These are phyloP conservation scores for Scaptomyza polygonia DNA, from an alignment of 2,888 invertebrate genomes.

Conservation along the genomic window DNA sequence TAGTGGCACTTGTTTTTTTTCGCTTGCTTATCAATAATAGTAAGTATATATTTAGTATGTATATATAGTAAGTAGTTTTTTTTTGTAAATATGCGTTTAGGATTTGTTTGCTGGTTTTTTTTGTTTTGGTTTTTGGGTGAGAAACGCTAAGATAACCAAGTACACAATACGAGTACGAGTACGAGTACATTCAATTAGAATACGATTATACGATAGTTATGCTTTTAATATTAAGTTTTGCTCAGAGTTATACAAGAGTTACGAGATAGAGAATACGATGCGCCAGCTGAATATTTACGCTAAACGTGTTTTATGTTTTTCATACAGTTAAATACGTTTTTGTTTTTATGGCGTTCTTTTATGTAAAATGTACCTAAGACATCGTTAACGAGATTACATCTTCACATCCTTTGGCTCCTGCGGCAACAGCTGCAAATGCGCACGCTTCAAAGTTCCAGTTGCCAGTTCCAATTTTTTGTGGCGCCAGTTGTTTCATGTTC, in stretches of 20 bases:
- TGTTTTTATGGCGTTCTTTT: conserved; percentile 35
- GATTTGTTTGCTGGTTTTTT: conserved; percentile 20
- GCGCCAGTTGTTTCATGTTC: conserved; percentile 15
- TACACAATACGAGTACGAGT: conserved; percentile 66
- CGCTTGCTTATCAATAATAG: conserved; percentile 27
- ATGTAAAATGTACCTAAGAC: conserved; percentile 64
- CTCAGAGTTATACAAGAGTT: conserved; percentile 68
- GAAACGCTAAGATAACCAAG: conserved; percentile 68
- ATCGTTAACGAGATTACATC: conserved; percentile 37
- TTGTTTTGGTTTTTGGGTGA: conserved; percentile 48
- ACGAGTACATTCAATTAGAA: conserved; percentile 67
- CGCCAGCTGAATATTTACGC: conserved; percentile 68
- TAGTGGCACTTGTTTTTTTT: conserved; percentile 18
- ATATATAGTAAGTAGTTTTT: conserved; percentile 12
- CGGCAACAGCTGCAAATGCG: conserved; percentile 42
- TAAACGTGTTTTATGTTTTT: conserved; percentile 65
- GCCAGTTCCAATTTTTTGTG: background rate
- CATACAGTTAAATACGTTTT: conserved; percentile 52
- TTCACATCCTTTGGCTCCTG: conserved; percentile 30
- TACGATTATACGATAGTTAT: conserved; percentile 58
- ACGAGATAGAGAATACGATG: conserved; percentile 61
- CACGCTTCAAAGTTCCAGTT: conserved; percentile 45
- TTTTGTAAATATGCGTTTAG: conserved; percentile 31
- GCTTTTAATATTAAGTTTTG: conserved; percentile 45
- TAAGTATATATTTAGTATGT: conserved; percentile 19